Evolutionary conservation across 2,113 vertebrate species (phyloP).

Genomic region (Podiceps cristatus): DNA sequence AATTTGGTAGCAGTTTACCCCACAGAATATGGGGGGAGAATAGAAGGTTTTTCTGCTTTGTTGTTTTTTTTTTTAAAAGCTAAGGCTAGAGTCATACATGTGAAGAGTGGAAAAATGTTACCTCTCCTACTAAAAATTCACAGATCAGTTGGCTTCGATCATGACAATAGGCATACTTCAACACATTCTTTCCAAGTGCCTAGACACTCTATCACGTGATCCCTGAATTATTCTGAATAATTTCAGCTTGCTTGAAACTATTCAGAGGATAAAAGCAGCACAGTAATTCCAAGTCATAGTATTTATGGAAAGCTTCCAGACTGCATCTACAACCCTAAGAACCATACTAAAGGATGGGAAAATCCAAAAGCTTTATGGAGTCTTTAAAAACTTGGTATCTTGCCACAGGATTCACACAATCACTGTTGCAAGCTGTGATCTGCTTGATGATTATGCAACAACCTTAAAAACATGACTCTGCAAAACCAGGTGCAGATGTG

Average conservation of each 20-base stretch:
- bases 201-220: background rate
- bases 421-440: background rate
- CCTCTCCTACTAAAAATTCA: background rate
- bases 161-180: background rate
- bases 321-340: background rate
- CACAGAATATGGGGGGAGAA: background rate
- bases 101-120: background rate
- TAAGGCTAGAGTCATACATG: background rate
- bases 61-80: background rate
- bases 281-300: background rate
- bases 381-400: background rate
- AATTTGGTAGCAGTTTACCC: background rate
- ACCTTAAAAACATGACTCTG: background rate
- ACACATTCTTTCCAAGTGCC: background rate
- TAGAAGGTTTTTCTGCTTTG: background rate
- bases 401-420: background rate
- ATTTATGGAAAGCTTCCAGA: background rate
- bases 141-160: background rate
- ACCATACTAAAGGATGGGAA: background rate
- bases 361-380: background rate
- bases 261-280: background rate
- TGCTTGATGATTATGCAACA: background rate
- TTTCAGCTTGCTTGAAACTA: background rate
- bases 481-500: background rate
- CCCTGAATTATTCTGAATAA: background rate